Conservation (phyloP, 2,113 vertebrate species). For the Sinocyclocheilus rhinocerous region DNA sequence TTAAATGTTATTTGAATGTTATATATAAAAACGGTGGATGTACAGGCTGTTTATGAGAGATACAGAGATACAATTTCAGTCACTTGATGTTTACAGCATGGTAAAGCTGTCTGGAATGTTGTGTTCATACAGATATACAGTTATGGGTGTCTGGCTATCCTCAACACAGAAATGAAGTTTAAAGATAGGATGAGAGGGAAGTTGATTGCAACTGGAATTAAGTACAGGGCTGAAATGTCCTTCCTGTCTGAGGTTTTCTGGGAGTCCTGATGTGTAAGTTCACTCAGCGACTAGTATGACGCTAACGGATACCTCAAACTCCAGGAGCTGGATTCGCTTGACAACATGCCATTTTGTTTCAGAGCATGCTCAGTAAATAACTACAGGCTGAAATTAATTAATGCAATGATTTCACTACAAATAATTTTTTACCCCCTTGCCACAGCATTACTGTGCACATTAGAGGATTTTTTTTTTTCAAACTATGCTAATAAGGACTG, state of each 20-base stretch:
- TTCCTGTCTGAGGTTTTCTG: neutral
- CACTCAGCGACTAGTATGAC: neutral
- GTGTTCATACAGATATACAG: neutral
- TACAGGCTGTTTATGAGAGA: slow-evolving; percentile 9
- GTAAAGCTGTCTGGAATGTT: slow-evolving; percentile 5
- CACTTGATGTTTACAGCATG: slow-evolving; percentile 14
- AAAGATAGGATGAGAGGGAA: neutral
- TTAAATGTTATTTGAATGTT: neutral
- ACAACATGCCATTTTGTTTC: slow-evolving; percentile 8
- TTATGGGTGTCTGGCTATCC: neutral
- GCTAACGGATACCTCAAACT: slow-evolving; percentile 11
- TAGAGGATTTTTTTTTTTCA: neutral
- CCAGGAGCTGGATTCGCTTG: neutral
- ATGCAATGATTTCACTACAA: slow-evolving; percentile 16
- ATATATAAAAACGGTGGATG: neutral
- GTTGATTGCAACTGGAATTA: neutral
- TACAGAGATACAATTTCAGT: neutral
- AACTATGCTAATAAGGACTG: slow-evolving; percentile 3
- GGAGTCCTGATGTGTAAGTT: neutral
- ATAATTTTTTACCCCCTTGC: neutral
- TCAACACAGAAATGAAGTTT: neutral
- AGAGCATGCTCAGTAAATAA: slow-evolving; percentile 21
- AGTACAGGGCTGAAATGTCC: neutral
- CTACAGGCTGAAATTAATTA: neutral
- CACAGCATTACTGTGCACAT: slow-evolving; percentile 5